Conservation (phyloP, 2,113 vertebrate genomes). For the Damaliscus lunatus region DNA sequence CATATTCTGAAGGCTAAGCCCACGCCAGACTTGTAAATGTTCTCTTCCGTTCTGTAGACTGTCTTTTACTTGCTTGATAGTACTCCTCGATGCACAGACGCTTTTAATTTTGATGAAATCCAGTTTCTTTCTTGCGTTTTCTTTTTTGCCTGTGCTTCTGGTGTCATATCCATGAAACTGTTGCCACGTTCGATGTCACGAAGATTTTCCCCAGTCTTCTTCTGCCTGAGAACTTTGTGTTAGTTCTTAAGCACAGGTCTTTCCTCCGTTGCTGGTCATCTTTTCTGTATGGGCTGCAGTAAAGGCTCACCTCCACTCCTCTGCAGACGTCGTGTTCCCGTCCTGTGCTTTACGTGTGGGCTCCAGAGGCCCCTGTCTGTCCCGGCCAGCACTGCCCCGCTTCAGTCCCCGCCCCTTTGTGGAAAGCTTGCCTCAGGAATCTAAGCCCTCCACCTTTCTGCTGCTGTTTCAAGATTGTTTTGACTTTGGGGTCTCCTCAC, state of each 20-base stretch:
- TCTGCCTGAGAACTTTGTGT: neutral
- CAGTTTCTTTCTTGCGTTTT: neutral
- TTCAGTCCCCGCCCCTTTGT: neutral
- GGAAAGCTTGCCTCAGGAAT: neutral
- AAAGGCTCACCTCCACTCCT: neutral
- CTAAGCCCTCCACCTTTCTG: neutral
- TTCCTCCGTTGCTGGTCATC: neutral
- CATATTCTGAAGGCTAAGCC: neutral
- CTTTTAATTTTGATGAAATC: neutral
- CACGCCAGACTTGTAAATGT: neutral
- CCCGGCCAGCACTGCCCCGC: neutral
- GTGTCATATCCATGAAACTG: neutral
- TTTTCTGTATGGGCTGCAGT: neutral
- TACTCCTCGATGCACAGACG: neutral
- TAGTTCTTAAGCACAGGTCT: neutral
- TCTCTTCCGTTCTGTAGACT: neutral
- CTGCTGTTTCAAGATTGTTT: neutral
- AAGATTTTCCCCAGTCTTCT: neutral
- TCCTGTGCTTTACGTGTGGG: neutral
- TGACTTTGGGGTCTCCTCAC: neutral
- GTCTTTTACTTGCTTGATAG: neutral
- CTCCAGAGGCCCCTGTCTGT: neutral
- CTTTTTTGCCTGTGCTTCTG: neutral
- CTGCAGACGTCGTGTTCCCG: neutral
- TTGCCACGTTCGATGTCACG: neutral